phyloP scores from a whole-genome alignment of 2,113 vertebrate genomes.

The Piprites chloris region DNA sequence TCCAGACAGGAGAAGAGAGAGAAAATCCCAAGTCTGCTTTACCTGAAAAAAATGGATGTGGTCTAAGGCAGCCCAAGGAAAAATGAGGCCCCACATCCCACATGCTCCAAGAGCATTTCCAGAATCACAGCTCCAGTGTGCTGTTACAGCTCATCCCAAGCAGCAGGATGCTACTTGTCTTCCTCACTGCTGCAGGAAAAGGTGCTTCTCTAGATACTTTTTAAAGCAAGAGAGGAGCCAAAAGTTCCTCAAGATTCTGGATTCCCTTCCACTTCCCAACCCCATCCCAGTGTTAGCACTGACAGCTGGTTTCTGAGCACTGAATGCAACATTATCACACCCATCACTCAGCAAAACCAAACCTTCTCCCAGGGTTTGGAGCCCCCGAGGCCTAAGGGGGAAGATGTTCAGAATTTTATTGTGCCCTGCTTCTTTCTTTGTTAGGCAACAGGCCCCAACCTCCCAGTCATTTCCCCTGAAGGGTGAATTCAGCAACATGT shows the following conservation, averaged over 20 bases:
- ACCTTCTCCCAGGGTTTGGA: background rate
- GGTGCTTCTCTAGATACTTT: background rate
- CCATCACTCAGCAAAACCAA: background rate
- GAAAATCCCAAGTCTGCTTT: background rate
- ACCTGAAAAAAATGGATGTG: background rate
- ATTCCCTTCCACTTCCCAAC: background rate
- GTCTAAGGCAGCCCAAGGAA: background rate
- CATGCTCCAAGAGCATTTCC: rapidly evolving
- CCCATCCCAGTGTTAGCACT: background rate
- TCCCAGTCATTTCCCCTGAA: background rate
- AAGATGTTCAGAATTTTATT: background rate
- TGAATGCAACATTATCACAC: background rate
- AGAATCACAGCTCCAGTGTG: background rate
- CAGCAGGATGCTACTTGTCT: background rate
- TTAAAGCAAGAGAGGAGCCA: background rate
- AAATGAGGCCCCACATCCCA: background rate
- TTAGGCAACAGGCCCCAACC: background rate
- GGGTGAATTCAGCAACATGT: background rate
- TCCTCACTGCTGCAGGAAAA: background rate
- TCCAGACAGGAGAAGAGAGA: background rate
- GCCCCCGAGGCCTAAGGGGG: background rate
- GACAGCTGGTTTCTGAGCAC: background rate
- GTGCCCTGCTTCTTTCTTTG: background rate
- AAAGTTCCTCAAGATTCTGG: background rate
- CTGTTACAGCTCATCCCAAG: background rate